Base-by-base conservation (phyloP, 2,797 vertebrate genomes). In the Chiroxiphia lanceolata region DNA sequence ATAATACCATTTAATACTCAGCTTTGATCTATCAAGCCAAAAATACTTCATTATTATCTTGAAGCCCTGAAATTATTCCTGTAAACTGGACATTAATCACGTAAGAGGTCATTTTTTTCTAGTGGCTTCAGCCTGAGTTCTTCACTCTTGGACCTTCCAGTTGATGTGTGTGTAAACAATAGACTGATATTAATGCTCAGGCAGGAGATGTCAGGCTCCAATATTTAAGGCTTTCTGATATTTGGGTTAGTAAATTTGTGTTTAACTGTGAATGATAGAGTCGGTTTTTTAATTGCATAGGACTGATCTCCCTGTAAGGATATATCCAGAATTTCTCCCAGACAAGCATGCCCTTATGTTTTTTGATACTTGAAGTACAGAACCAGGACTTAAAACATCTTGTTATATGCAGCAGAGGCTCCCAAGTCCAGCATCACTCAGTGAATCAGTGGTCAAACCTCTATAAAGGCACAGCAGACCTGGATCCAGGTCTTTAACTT, bases 51-150 rank as follows among this genome's bases (percentile, higher is more conserved):
- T n/a, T 72, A 60, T 6, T 71, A 38, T 47, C 45, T 79, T 45
- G 80, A 70, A 85, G 31, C 21, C n/a, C 59, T 75, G 50, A 86
- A 95, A 83, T 76, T 85, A 51, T 93, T 60, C 42, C 50, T 76
- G 44, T 76, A 68, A 90, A 89, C 53, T 80, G 69, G 27, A 94
- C 83, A 95, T 84, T 63, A 93, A 93, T 89, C 70, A 68, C 27
- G 8, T 53, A 33, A 69, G 38, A 47, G 31, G 16, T 63, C 50
- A 50, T 10, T 2, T 61, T 88, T 92, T 79, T 72, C 40, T 61
- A 13, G 44, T 68, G 42, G 15, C 18, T 76, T 71, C 36, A 77
- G 6, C 40, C 26, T 0, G 3, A 74, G 27, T 63, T 94, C 47
- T 82, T 89, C 23, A 5, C 7, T 57, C 38, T 45, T 68, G 17